phyloP scores from a whole-genome alignment of 2,888 invertebrate species.

The Coecobrya sp. region DNA sequence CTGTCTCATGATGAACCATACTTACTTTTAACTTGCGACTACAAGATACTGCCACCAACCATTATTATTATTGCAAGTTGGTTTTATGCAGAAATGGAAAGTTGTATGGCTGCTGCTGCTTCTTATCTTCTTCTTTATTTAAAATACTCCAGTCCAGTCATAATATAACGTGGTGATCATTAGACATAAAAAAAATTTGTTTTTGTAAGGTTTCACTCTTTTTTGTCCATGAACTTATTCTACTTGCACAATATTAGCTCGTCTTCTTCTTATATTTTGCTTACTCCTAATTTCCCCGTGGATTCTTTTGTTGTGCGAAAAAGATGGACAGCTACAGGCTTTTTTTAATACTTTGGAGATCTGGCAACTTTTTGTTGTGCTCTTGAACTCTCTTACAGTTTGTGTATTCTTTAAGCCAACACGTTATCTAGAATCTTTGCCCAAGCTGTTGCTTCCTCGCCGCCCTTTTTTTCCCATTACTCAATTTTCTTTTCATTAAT shows the following conservation, averaged over 20 bases:
- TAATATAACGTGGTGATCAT: conserved; percentile 45
- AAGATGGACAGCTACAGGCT: conserved; percentile 73
- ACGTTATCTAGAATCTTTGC: neutral
- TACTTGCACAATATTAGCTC: neutral
- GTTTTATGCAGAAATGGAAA: neutral
- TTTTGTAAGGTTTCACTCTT: neutral
- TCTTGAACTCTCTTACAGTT: neutral
- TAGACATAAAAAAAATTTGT: conserved; percentile 39
- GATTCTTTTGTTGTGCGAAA: conserved; percentile 66
- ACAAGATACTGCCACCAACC: neutral
- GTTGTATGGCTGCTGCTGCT: neutral
- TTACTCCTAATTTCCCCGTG: conserved; percentile 76
- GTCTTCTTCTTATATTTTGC: conserved; percentile 1
- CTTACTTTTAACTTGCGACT: neutral
- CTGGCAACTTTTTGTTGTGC: conserved; percentile 45
- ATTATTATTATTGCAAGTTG: neutral
- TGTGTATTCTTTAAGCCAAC: neutral
- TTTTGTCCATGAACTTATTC: neutral
- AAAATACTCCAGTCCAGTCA: conserved; percentile 13
- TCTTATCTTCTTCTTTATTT: conserved; percentile 16
- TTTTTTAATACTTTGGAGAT: conserved; percentile 28
- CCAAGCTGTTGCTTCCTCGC: conserved; percentile 19
- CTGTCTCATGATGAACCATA: conserved; percentile 6
- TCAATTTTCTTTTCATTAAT: conserved; percentile 71
- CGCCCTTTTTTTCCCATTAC: conserved; percentile 34